phyloP scores from a whole-genome alignment of 2,113 vertebrate genomes.

The Glareola pratincola region DNA sequence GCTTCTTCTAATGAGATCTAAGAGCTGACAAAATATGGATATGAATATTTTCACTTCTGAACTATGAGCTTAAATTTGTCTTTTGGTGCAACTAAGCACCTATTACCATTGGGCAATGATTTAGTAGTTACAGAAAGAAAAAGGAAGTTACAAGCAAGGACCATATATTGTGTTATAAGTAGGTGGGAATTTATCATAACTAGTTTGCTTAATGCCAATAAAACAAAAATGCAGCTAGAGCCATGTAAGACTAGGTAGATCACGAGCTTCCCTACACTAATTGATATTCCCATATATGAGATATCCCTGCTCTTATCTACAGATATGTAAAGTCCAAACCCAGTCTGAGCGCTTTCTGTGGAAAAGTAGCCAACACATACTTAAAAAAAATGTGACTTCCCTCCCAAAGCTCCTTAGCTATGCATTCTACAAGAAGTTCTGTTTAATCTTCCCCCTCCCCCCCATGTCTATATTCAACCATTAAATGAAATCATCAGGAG shows the following conservation, averaged over 20 bases:
- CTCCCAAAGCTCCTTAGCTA: neutral
- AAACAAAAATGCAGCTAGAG: neutral
- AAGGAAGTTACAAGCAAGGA: neutral
- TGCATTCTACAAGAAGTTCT: neutral
- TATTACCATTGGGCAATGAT: neutral
- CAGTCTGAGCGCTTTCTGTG: neutral
- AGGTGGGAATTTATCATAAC: neutral
- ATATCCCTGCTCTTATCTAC: neutral
- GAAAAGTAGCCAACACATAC: neutral
- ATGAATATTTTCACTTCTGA: neutral
- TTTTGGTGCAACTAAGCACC: neutral
- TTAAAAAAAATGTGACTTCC: neutral
- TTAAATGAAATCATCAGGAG: neutral
- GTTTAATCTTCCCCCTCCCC: neutral
- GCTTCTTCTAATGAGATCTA: neutral
- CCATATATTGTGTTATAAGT: neutral
- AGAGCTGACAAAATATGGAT: neutral
- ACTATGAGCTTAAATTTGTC: neutral
- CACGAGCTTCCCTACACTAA: neutral
- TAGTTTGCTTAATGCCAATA: neutral
- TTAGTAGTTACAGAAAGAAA: neutral
- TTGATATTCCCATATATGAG: neutral
- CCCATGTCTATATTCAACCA: neutral
- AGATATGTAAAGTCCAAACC: neutral
- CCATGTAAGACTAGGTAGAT: rapidly evolving